Base-by-base conservation (phyloP, 2,888 invertebrate genomes). In the Phorcus lineatus region DNA sequence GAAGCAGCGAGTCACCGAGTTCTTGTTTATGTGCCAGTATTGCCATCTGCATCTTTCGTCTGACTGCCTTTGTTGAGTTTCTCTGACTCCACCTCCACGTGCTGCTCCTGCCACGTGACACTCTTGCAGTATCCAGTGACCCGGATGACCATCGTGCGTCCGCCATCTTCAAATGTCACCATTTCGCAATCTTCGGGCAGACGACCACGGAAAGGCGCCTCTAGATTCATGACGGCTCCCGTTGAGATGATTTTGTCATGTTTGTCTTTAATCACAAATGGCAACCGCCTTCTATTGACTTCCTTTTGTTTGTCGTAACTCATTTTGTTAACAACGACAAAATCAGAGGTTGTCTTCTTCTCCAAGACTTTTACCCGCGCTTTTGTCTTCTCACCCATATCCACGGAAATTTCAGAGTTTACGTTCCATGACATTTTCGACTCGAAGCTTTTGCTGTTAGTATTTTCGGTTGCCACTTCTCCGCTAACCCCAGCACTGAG, bases 131-230 rank as follows among this genome's bases (percentile, higher is more conserved):
- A 24, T 9, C 76, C 76, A 53, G 55, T 28, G 7, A 55, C 55
- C 55, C 55, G 53, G 76, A 76, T 54, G 55, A 76, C 55, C 54
- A 76, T 76, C 28, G 31, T 76, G 55, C 53, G 24, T 9, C 28
- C 31, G 53, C 76, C 76, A 17, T 54, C 55, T 76, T 76, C 31
- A 55, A 76, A 53, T 28, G 54, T 53, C 2, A 54, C 54, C 55
- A 54, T 55, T 24, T 76, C 28, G 31, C 36, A 76, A 19, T 55
- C 24, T 19, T 76, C 76, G 0, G 55, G 76, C 55, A 70, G 70
- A 70, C 70, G 70, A n/a, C 70, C 70, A 2, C 70, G 70, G 40
- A 70, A 70, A 17, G 76, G 76, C 17, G 76, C 55, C 55, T 76
- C 31, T n/a, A 76, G 55, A 55, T 54, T 55, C 31, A 54, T 22